phyloP scores from a whole-genome alignment of 2,113 vertebrate species.

The Ctenodactylus gundi region DNA sequence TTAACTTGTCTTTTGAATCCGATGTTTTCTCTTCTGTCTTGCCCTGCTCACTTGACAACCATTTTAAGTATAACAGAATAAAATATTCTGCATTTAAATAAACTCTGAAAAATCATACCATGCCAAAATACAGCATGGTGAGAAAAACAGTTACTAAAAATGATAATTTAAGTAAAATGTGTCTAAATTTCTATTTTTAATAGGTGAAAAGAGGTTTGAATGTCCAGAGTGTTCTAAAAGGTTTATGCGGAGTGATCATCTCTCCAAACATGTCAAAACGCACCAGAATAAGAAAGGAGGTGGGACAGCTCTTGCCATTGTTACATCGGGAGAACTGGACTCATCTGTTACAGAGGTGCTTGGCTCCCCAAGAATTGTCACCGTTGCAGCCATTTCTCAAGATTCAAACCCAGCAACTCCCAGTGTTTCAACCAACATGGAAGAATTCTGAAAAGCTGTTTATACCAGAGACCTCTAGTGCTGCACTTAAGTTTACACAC shows the following conservation, averaged over 20 bases:
- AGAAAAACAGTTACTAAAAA: slow-evolving; percentile 30
- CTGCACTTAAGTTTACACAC: slow-evolving; percentile 89
- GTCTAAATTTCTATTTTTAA: slow-evolving; percentile 64
- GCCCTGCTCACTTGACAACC: not conserved
- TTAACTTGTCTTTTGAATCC: not conserved
- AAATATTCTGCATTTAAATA: slow-evolving; percentile 24
- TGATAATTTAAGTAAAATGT: not conserved
- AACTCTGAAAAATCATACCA: not conserved
- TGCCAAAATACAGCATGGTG: not conserved
- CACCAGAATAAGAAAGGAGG: slow-evolving; percentile 99
- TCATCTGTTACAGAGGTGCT: slow-evolving; percentile 93
- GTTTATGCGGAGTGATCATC: slow-evolving; percentile 99
- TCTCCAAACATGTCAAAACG: slow-evolving; percentile 99
- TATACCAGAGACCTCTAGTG: slow-evolving; percentile 83
- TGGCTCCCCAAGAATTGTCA: slow-evolving; percentile 94
- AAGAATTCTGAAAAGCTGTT: slow-evolving; percentile 89
- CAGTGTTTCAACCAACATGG: slow-evolving; percentile 95
- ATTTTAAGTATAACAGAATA: slow-evolving; percentile 42
- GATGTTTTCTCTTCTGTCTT: not conserved
- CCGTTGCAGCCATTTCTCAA: slow-evolving; percentile 96
- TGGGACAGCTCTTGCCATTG: slow-evolving; percentile 94
- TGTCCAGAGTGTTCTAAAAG: slow-evolving; percentile 98
- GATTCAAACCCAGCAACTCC: slow-evolving; percentile 98
- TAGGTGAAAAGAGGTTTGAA: slow-evolving; percentile 98
- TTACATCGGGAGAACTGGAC: slow-evolving; percentile 98